Base-by-base conservation (phyloP, 2,113 vertebrate genomes). In the Furnarius figulus region DNA sequence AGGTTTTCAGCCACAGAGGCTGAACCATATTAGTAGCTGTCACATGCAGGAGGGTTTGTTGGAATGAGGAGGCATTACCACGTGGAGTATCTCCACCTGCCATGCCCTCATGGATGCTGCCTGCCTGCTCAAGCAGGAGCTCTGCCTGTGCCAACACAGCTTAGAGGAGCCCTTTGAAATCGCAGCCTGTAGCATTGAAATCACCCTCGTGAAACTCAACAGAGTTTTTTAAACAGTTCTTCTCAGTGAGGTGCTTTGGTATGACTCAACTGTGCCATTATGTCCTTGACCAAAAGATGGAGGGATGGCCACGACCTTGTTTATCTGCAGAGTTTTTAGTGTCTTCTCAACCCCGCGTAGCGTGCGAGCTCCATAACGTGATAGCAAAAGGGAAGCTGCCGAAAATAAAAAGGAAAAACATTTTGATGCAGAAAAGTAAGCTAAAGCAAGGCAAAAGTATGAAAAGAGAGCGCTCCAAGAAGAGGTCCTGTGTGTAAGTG, bases 361-460 rank as follows among this genome's bases (percentile, higher is more conserved):
- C 0, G 0, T 39, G 49, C 0, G 0, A 37, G 50, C 67, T 52
- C 56, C 55, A 33, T 31, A 24, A 24, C 1, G 3, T 12, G 35
- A 65, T 1, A 68, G 82, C 72, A 56, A 30, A 40, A 44, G 27
- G 42, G 52, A 81, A 84, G 40, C 63, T 73, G 50, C 55, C 0
- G 7, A 83, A 89, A 91, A 74, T 47, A 50, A 83, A 27, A 56
- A 71, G 24, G 56, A 53, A 49, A 65, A n/a, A 28, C 30, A 56
- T 62, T 86, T 88, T 83, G 55, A 81, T 44, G 44, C 30, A 44
- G 68, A 44, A 78, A 78, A 80, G 81, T 35, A 80, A 92, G 47
- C 66, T 75, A 49, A 73, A 90, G 12, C 63, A 71, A 59, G 72
- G 75, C 4, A 2, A 79, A 94, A 85, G 39, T 65, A 59, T 4